These are phyloP conservation scores for Lagenorhynchus albirostris DNA, from an alignment of 2,113 vertebrate genomes.

Conservation along the genomic window DNA sequence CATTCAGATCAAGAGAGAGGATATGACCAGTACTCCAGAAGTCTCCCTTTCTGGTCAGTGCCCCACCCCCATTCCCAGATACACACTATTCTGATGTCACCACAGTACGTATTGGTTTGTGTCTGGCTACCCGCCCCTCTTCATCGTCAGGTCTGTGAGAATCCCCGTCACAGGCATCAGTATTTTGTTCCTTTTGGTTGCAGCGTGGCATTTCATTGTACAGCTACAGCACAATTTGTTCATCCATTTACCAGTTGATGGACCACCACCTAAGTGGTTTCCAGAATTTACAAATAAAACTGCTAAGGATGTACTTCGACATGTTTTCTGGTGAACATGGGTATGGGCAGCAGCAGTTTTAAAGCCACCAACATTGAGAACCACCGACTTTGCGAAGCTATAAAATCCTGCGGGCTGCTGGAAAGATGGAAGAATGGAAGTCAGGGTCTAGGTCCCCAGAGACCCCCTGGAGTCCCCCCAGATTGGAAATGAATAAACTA, in stretches of 20 bases:
- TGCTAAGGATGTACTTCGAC: not conserved
- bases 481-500: not conserved
- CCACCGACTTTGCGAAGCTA: not conserved
- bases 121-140: not conserved
- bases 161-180: not conserved
- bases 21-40: not conserved
- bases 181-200: not conserved
- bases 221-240: not conserved
- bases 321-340: not conserved
- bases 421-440: not conserved
- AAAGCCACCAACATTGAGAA: not conserved
- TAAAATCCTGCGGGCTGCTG: not conserved
- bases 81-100: not conserved
- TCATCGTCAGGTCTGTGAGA: not conserved
- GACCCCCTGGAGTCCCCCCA: not conserved
- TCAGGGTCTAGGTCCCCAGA: not conserved
- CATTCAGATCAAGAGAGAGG: not conserved
- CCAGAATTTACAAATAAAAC: not conserved
- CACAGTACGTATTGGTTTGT: not conserved
- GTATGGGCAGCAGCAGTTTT: not conserved
- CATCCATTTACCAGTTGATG: not conserved
- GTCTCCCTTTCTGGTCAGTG: not conserved
- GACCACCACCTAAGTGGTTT: not conserved
- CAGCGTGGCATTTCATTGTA: not conserved
- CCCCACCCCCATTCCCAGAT: not conserved